phyloP scores from a whole-genome alignment of 2,888 invertebrate genomes.

The Agrochola circellaris region DNA sequence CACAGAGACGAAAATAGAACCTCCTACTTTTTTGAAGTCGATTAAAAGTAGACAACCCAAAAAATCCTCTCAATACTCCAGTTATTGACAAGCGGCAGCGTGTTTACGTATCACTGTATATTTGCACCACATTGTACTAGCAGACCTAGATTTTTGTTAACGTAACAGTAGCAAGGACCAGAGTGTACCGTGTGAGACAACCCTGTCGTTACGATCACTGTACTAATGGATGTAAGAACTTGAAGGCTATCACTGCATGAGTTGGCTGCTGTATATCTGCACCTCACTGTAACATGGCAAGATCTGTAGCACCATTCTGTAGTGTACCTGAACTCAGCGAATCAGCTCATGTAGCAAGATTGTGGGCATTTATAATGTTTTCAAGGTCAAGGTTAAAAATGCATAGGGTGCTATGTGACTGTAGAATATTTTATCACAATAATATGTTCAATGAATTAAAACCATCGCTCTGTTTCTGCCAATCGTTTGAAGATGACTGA shows the following conservation, averaged over 20 bases:
- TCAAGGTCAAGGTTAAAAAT: not conserved
- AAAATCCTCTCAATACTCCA: not conserved
- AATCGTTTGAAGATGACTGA: not conserved
- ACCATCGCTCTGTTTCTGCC: too few species aligned
- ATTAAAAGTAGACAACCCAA: not conserved
- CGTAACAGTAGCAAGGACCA: not conserved
- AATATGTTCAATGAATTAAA: too few species aligned
- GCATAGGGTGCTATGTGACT: not conserved
- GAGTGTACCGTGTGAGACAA: not conserved
- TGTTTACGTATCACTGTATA: not conserved
- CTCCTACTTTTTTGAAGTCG: not conserved
- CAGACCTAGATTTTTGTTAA: not conserved
- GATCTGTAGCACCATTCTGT: not conserved
- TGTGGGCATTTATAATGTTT: not conserved
- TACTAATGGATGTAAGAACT: not conserved
- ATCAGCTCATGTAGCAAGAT: not conserved
- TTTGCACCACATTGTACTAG: not conserved
- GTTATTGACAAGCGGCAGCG: slow-evolving; percentile 1
- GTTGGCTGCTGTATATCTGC: not conserved
- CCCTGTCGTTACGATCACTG: not conserved
- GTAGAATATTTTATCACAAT: not conserved
- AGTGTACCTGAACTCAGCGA: too few species aligned
- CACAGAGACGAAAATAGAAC: too few species aligned
- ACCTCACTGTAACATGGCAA: not conserved
- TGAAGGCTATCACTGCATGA: not conserved